Base-by-base conservation (phyloP, 2,113 vertebrate species). In the Progne subis region DNA sequence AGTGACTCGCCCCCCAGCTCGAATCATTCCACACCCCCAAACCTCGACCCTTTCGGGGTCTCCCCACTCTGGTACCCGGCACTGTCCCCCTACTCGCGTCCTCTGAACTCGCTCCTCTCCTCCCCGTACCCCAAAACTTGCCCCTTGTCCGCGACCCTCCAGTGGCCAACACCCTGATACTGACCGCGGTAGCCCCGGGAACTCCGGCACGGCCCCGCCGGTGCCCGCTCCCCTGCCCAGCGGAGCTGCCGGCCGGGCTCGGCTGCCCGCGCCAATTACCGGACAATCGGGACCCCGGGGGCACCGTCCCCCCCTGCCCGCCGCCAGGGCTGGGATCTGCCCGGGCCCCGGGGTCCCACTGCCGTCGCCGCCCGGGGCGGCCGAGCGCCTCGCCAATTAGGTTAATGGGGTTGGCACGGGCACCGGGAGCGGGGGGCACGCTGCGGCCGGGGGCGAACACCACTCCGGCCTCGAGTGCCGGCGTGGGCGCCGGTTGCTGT, bases 331-430 rank as follows among this genome's bases (percentile, higher is more conserved):
- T 92, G 86, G 92, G 94, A 92, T 84, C 89, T 67, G 78, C 78
- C 71, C 68, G 16, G 53, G 34, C 37, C 71, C 37, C 67, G 88
- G 88, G 90, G 95, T 91, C 93, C 95, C 95, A 93, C 88, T 89
- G 91, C 70, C 18, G 43, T 82, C 82, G 43, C 59, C 39, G 87
- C 72, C 72, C 56, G 68, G 89, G 32, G 32, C 75, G 52, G 89
- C 80, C 72, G 46, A 86, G 82, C 68, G 85, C 77, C 56, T 69
- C 80, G 88, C 88, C 93, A 94, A 94, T 95, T 96, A 96, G 93
- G 95, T 91, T 96, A 96, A 96, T 95, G 82, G 93, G 75, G 60
- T 94, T 94, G 95, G 95, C 93, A 93, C 31, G 29, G 57, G 68
- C 50, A 76, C 82, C 84, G 84, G 44, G 72, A 34, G 59, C 67